phyloP scores from a whole-genome alignment of 2,797 vertebrate genomes.

The Tiaroga cobitis region DNA sequence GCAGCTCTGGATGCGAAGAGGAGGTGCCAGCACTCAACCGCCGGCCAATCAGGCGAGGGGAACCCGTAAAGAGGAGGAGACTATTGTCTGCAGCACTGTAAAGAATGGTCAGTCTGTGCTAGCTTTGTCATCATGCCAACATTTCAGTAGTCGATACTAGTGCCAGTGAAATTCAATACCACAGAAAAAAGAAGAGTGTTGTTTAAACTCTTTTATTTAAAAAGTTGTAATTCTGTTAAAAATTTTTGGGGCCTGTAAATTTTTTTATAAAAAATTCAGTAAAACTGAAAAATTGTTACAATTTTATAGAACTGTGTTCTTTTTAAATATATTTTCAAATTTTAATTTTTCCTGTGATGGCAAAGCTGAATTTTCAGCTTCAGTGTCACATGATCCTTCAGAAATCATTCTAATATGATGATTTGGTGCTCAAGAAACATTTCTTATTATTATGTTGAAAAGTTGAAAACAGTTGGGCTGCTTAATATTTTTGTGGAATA shows the following conservation, averaged over 20 bases:
- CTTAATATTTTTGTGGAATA: neutral
- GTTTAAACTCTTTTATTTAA: neutral
- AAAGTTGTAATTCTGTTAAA: neutral
- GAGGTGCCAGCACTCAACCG: constrained; percentile 78
- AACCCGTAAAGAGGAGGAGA: constrained; percentile 91
- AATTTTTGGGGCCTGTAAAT: neutral
- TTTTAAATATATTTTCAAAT: no score
- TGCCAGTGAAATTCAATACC: neutral
- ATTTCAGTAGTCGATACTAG: neutral
- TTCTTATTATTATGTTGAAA: neutral
- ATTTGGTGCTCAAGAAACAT: no score
- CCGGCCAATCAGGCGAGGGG: constrained; percentile 75
- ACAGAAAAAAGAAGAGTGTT: neutral
- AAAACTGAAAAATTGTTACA: neutral
- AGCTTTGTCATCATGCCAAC: neutral
- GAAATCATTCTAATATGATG: no score
- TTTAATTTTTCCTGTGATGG: neutral
- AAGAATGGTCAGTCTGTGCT: constrained; percentile 84
- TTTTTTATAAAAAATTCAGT: neutral
- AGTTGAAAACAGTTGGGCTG: neutral
- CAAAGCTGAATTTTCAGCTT: neutral
- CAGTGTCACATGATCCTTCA: neutral
- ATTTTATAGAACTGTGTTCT: no score
- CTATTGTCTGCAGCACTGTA: constrained; percentile 92
- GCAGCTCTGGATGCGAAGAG: constrained; percentile 95